Base-by-base conservation (phyloP, 2,888 invertebrate species). In the Hanleya hanleyi region DNA sequence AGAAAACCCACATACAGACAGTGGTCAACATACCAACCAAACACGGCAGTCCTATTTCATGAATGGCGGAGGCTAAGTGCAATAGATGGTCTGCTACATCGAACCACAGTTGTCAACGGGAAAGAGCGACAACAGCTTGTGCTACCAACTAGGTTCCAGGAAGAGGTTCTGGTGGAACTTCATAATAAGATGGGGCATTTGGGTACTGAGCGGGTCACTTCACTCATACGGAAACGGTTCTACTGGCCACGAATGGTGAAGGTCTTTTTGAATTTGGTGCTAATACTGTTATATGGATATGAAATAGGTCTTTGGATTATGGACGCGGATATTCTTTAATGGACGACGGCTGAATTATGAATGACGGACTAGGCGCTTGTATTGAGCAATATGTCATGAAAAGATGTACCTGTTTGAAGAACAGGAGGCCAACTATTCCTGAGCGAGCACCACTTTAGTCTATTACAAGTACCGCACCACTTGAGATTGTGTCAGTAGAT, bases 311-410 rank as follows among this genome's bases (percentile, higher is more conserved):
- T n/a, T n/a, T n/a, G n/a, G n/a, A n/a, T n/a, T n/a, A n/a, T n/a
- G n/a, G n/a, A n/a, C n/a, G n/a, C n/a, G n/a, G n/a, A n/a, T n/a
- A n/a, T n/a, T n/a, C n/a, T n/a, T n/a, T n/a, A n/a, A n/a, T n/a
- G n/a, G n/a, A n/a, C n/a, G n/a, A n/a, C n/a, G n/a, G n/a, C n/a
- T n/a, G n/a, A n/a, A n/a, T n/a, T n/a, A n/a, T n/a, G n/a, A n/a
- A n/a, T n/a, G n/a, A n/a, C n/a, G n/a, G n/a, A n/a, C n/a, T n/a
- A n/a, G n/a, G n/a, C n/a, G n/a, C n/a, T n/a, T n/a, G 71, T 38
- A 61, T 71, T 35, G 57, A 49, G 35, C n/a, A 69, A 36, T 36
- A 70, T 61, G 70, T 73, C 0, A 70, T 61, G 38, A 67, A 69
- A 22, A n/a, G 35, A 15, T 74, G 70, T 61, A 32, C 18, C 4